Base-by-base conservation (phyloP, 1,140 invertebrate species). In the Babylonia areolata region DNA sequence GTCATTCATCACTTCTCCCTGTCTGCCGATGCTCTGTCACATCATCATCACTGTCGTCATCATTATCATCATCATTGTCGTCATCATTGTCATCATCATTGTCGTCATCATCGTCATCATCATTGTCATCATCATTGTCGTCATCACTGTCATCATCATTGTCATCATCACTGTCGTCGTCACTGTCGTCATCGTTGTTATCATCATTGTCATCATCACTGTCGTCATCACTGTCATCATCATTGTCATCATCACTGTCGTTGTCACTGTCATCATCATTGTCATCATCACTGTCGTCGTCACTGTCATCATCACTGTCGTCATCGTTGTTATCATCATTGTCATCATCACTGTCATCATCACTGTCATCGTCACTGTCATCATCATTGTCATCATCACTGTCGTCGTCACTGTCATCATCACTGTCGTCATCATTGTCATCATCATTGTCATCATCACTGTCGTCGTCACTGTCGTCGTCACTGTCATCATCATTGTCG, bases 161-260 rank as follows among this genome's bases (percentile, higher is more conserved):
- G 17, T 73, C 71, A 73, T 73, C 28, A 73, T 73, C 31, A 73
- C 17, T 31, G 35, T 73, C 71, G 17, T 73, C 71, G 35, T 33
- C 71, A 35, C 35, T 31, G 17, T 73, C 71, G 35, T 35, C 71
- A 35, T 73, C 71, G 33, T 73, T 31, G 17, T 73, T 31, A 35
- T 73, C 71, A 35, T 73, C 71, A 17, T 73, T 31, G 35, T 73
- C 71, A 73, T 73, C 71, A 73, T 73, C 71, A 6, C 35, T 31
- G 71, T 73, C 71, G 31, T 73, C 71, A 31, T 73, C 71, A 31
- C 35, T 31, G 71, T 73, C 71, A 35, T 73, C 71, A 35, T 73
- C 33, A 35, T 73, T 5, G 23, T 31, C 58, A 35, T 73, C 71
- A 73, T 73, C 33, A 31, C 35, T 31, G 31, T 73, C 71, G 31